Evolutionary conservation across 2,797 vertebrate genomes (phyloP).

Genomic region (Apogon hyalosoma): DNA sequence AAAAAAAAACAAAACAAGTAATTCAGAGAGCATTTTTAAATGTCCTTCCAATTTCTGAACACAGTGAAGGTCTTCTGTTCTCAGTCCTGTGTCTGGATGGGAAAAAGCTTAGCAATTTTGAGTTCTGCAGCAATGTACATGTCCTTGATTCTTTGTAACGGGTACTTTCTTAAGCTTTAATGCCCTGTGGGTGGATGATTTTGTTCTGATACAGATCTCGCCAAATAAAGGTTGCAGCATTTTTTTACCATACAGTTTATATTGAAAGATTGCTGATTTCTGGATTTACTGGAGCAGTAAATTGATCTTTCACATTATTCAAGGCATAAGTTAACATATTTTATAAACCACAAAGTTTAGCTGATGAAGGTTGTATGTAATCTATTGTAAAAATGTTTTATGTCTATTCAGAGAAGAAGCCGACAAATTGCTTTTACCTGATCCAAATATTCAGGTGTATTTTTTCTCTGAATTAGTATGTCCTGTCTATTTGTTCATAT

Average conservation of each 20-base stretch:
- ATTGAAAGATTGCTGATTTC: neutral
- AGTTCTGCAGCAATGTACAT: constrained; percentile 1
- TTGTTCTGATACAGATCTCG: neutral
- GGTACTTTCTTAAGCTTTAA: constrained; percentile 13
- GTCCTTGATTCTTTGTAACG: constrained; percentile 49
- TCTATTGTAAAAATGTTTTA: neutral
- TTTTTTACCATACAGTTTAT: constrained; percentile 10
- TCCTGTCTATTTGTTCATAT: constrained; percentile 40
- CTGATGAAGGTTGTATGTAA: constrained; percentile 3
- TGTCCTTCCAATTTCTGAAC: constrained; percentile 50
- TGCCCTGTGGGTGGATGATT: constrained; percentile 12
- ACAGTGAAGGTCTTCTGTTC: constrained; percentile 41
- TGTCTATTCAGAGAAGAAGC: neutral
- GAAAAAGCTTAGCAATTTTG: constrained; percentile 32
- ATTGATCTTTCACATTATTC: neutral
- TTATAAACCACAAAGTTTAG: neutral
- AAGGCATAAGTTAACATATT: no score
- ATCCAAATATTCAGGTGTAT: constrained; percentile 24
- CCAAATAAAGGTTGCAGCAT: constrained; percentile 11
- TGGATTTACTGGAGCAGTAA: neutral
- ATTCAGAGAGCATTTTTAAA: constrained; percentile 38
- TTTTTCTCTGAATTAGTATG: constrained; percentile 29
- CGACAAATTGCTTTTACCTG: neutral
- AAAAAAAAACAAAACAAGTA: neutral
- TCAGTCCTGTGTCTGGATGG: constrained; percentile 37